A percentile compares a stretch with the other conserved stretches of the same genome.
These are phyloP conservation scores for Hippolais icterina DNA, from an alignment of 2,113 vertebrate genomes.

Conservation along the genomic window DNA sequence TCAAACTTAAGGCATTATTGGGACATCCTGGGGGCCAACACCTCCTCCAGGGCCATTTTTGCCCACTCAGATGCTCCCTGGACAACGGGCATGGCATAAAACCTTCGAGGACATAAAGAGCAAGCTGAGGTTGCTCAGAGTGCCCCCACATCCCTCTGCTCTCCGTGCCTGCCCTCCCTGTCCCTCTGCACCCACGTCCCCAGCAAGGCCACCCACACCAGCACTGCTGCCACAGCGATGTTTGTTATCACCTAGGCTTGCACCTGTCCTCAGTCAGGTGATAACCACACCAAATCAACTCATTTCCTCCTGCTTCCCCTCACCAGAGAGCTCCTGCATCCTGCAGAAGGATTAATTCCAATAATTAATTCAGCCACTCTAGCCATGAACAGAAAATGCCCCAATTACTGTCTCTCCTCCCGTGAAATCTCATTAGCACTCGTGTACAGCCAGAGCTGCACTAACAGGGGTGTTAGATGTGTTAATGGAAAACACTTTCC, in stretches of 20 bases:
- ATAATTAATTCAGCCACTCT: constrained; percentile 1
- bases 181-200: background rate
- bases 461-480: background rate
- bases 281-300: background rate
- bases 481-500: constrained; percentile 44
- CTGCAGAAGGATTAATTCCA: background rate
- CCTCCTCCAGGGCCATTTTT: background rate
- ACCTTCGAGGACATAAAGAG: background rate
- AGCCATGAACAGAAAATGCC: background rate
- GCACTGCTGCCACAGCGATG: rapidly evolving
- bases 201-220: background rate
- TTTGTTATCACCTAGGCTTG: background rate
- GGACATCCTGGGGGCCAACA: background rate
- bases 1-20: too few species aligned
- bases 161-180: background rate
- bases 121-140: rapidly evolving
- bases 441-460: background rate
- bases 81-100: background rate
- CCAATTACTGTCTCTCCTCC: background rate
- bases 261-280: background rate
- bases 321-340: background rate
- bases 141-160: background rate
- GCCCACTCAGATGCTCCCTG: background rate
- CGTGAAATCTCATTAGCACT: constrained; percentile 35
- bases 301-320: background rate